Evolutionary conservation across 2,888 invertebrate genomes (phyloP).

Genomic region (Morpho deidamia): DNA sequence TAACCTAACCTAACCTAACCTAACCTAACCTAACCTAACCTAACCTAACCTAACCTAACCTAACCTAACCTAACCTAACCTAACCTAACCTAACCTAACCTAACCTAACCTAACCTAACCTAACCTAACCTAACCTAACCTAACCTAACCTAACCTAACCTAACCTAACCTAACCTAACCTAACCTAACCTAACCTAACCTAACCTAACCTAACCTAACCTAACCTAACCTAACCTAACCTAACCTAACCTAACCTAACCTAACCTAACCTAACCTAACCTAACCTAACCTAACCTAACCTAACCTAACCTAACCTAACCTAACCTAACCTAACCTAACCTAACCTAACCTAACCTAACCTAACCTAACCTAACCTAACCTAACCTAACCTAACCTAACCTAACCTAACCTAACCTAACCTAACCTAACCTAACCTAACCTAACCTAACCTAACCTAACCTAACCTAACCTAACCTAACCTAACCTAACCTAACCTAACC

Average conservation of each 20-base stretch:
- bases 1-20: conserved; percentile 4
- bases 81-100: conserved; percentile 6
- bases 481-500: too few relatives aligned
- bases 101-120: not conserved
- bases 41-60: conserved; percentile 1
- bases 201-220: conserved; percentile 10
- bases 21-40: not conserved
- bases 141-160: conserved; percentile 15
- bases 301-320: too few relatives aligned
- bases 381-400: too few relatives aligned
- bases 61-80: conserved; percentile 7
- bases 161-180: conserved; percentile 17
- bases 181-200: conserved; percentile 10
- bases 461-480: too few relatives aligned
- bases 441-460: too few relatives aligned
- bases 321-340: too few relatives aligned
- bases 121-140: conserved; percentile 1
- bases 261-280: conserved; percentile 6
- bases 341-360: too few relatives aligned
- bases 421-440: too few relatives aligned
- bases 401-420: too few relatives aligned
- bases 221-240: conserved; percentile 7
- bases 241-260: conserved; percentile 4
- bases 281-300: too few relatives aligned
- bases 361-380: too few relatives aligned